Evolutionary conservation across 1,140 invertebrate genomes (phyloP), one percentile per base, ranked within the genome.

Genomic region (Zaprionus capensis): DNA sequence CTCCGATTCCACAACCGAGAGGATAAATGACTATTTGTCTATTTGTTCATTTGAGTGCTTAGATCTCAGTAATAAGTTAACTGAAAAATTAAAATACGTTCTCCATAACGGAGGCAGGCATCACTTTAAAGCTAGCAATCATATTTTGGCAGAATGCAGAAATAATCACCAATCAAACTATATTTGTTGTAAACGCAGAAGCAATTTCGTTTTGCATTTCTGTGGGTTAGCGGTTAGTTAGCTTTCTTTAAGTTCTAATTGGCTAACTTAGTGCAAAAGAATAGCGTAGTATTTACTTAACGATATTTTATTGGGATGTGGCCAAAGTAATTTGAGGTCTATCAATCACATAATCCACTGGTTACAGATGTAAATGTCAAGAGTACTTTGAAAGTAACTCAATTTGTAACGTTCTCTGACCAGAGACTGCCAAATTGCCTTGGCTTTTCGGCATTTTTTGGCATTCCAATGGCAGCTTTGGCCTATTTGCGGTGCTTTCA

Each of bases 331-430:
- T 73, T 73, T 68, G 46, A 38, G 61, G 66, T 74, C 71, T 55
- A 68, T 73, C 66, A 67, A 73, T 68, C 46, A 51, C 46, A 57
- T 68, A 59, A 73, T 68, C 64, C 46, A 67, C 59, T 74, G 62
- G 71, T 74, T 62, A 62, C 66, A 69, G 65, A 62, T 74, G 71
- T 74, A 69, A 71, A 49, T 75, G 72, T 58, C 72, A 64, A 24
- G 46, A 71, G 67, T 64, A 58, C 66, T 70, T 64, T 17, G 31
- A 44, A 64, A 75, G 67, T 64, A 64, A 57, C 67, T 75, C 72
- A 75, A 75, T 71, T 71, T 75, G 58, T 71, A 24, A 55, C 24
- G 51, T 41, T 36, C 58, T 28, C 26, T 15, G 22, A 17, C n/a
- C 28, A 12, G 7, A 36, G 20, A 38, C 5, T 64, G 55, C 46